Base-by-base conservation (phyloP, 2,113 vertebrate genomes). In the Cyphomyrus discorhynchus region DNA sequence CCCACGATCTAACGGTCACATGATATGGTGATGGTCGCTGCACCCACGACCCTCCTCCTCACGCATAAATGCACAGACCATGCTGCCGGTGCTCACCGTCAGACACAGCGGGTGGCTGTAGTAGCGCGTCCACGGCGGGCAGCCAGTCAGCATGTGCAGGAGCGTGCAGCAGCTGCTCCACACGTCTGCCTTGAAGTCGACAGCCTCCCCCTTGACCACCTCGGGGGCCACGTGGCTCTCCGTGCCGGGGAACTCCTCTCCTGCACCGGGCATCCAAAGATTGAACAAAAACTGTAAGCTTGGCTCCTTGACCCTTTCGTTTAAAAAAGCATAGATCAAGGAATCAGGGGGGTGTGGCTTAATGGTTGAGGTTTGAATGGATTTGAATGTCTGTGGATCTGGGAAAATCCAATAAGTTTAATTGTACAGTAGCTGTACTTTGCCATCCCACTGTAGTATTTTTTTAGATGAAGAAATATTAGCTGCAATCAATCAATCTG, bases 91-190 rank as follows among this genome's bases (percentile, higher is more conserved):
- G 53, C 87, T 94, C 90, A 99, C 98, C 95, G 98, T 97, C 3
- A 99, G 96, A 88, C 97, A 98, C 19, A 99, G 96, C 0, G 98
- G 98, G n/a, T 96, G 97, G n/a, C 95, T 95, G 92, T 97, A 98
- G 91, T 96, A 97, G 21, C 96, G 97, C 0, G 95, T 97, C 98
- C 98, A 99, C 0, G 98, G 98, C 85, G 96, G 98, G 92, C 96
- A 96, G 10, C 98, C 98, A 0, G 97, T 99, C 53, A 99, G 97
- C 97, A 99, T 97, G 93, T 99, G 98, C 89, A 99, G 95, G 89
- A 98, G 93, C 98, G 98, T 98, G 3, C 98, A 99, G 77, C 98
- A 98, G 90, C 97, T 97, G 94, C 98, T 99, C 98, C 98, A 99
- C 89, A 99, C 93, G 0, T 99, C 98, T n/a, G 96, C 96, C 91